A percentile compares a stretch with the other conserved stretches of the same genome.
Evolutionary conservation across 1,140 invertebrate species (phyloP).

Genomic region (Ceratina japonica): DNA sequence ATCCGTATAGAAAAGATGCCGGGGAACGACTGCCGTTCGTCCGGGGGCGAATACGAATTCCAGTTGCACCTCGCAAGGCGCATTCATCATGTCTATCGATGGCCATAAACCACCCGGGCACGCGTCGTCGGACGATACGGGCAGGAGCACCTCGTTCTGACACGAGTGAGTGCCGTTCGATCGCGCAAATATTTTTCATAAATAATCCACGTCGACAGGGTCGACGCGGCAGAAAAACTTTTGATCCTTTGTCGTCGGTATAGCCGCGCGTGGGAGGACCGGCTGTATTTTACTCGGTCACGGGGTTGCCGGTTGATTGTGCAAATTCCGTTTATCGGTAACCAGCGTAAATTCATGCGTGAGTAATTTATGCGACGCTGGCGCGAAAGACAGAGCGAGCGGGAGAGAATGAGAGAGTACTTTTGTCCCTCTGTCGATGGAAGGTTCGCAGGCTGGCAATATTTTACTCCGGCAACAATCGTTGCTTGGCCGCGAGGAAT

Average conservation of each 20-base stretch:
- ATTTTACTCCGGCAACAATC: constrained; percentile 36
- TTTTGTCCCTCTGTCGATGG: constrained; percentile 30
- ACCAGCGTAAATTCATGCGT: constrained; percentile 37
- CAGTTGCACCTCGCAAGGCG: too few species aligned
- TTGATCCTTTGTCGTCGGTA: constrained; percentile 8
- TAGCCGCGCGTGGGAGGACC: background rate
- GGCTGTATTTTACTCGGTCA: constrained; percentile 25
- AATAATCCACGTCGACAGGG: constrained; percentile 1
- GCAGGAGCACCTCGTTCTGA: background rate
- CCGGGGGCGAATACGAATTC: too few species aligned
- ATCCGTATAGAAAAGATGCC: too few species aligned
- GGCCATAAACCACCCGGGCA: background rate
- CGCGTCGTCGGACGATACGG: background rate
- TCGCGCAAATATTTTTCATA: constrained; percentile 23
- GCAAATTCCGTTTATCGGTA: constrained; percentile 40
- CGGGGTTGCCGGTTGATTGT: constrained; percentile 21
- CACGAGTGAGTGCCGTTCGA: background rate
- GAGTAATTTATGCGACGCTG: constrained; percentile 30
- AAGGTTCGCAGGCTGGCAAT: constrained; percentile 2
- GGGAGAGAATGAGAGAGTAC: background rate
- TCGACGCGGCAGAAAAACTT: background rate
- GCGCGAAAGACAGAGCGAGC: background rate
- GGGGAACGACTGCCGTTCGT: too few species aligned
- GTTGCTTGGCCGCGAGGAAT: constrained; percentile 9
- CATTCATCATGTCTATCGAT: too few species aligned